Percentiles rank a stretch among this genome's conserved stretches.
These are phyloP conservation scores for Trichomalopsis sarcophagae DNA, from an alignment of 1,140 invertebrate species.

Conservation along the genomic window DNA sequence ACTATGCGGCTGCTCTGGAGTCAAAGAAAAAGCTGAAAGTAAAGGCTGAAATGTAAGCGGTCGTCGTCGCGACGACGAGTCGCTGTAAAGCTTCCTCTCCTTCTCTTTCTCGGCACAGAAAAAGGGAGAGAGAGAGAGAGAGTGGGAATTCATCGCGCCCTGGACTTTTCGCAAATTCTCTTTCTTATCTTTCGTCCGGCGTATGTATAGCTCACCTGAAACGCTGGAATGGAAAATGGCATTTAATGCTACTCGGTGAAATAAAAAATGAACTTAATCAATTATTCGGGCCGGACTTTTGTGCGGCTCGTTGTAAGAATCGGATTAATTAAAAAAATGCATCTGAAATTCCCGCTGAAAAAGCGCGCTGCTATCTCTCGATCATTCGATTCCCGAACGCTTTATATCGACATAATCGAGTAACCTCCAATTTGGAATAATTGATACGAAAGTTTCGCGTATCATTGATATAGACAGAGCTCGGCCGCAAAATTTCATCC, in stretches of 20 bases:
- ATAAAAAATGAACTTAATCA: not conserved
- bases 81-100: not conserved
- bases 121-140: too few relatives aligned
- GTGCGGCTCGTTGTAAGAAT: not conserved
- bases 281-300: not conserved
- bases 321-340: not conserved
- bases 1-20: not conserved
- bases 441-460: not conserved
- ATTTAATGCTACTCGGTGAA: not conserved
- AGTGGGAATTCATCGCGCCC: slow-evolving; percentile 23
- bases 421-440: not conserved
- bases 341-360: not conserved
- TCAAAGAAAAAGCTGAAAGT: slow-evolving; percentile 38
- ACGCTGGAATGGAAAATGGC: not conserved
- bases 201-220: not conserved
- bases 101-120: not conserved
- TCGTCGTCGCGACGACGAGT: not conserved
- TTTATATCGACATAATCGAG: not conserved
- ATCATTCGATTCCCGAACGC: not conserved
- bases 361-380: not conserved
- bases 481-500: not conserved
- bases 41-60: slow-evolving; percentile 28
- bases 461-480: not conserved
- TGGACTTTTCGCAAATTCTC: slow-evolving; percentile 38
- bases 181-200: slow-evolving; percentile 10